Evolutionary conservation across 2,797 vertebrate species (phyloP).

Genomic region (Mastacembelus armatus): DNA sequence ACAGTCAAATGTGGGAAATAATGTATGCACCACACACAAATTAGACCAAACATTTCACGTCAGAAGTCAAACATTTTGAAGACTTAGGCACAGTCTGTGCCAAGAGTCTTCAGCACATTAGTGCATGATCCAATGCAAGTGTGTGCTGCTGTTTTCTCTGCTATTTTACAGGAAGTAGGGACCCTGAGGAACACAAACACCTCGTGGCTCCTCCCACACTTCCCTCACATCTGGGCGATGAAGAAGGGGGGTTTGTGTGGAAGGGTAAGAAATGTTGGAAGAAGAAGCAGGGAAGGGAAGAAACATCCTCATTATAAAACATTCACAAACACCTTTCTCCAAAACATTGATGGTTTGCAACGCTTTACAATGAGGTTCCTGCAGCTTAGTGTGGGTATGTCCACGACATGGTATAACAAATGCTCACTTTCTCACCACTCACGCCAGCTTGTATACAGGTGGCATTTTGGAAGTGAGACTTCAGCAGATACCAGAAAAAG

Average conservation of each 20-base stretch:
- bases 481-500: conserved; percentile 56
- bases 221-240: conserved; percentile 75
- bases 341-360: no score
- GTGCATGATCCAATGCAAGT: conserved; percentile 1
- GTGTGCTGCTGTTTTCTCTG: conserved; percentile 57
- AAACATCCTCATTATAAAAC: conserved; percentile 17
- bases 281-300: background rate
- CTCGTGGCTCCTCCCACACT: conserved; percentile 62
- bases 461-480: conserved; percentile 53
- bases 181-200: conserved; percentile 80
- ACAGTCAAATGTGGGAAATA: conserved; percentile 46
- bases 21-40: conserved; percentile 1
- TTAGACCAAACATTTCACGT: conserved; percentile 16
- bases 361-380: conserved; percentile 28
- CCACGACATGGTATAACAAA: conserved; percentile 25
- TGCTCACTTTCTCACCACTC: conserved; percentile 51
- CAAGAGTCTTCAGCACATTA: background rate
- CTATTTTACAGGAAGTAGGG: conserved; percentile 77
- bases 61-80: no score
- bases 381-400: conserved; percentile 62
- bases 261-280: conserved; percentile 8
- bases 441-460: conserved; percentile 53
- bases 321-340: no score
- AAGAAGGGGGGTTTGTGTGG: conserved; percentile 1
- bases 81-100: no score